Conservation (phyloP, 2,113 vertebrate genomes). For the Empidonax traillii region DNA sequence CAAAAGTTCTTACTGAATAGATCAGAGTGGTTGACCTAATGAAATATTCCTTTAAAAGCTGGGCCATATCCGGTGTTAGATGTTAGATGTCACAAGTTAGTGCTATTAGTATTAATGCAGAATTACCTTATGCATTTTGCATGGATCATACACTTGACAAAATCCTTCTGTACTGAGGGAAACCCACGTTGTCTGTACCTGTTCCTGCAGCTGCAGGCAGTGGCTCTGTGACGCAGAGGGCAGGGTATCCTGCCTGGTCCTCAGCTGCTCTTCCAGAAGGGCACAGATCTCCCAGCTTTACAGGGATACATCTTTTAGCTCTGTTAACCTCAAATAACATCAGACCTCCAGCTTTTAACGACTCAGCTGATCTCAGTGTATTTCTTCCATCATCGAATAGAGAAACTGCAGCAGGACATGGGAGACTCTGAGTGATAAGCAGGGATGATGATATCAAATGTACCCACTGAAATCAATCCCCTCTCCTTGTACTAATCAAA, state of each 20-base stretch:
- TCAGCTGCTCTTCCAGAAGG: constrained; percentile 5
- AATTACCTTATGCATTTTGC: background rate
- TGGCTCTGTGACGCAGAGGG: background rate
- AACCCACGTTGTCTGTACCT: background rate
- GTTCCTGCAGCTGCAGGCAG: background rate
- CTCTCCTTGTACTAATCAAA: background rate
- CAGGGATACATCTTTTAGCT: background rate
- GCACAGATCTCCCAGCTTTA: background rate
- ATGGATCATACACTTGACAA: background rate
- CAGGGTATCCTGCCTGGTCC: background rate
- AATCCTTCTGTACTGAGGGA: background rate
- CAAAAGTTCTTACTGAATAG: background rate
- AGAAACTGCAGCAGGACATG: background rate
- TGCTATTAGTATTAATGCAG: background rate
- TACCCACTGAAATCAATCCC: background rate
- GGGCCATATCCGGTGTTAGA: fast-evolving
- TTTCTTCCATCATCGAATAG: background rate
- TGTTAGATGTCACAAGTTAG: background rate
- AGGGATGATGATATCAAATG: background rate
- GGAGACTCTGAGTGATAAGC: background rate
- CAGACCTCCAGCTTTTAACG: background rate
- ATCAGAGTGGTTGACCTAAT: background rate
- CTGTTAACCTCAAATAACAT: background rate
- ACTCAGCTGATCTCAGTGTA: background rate
- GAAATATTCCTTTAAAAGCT: background rate